These are phyloP conservation scores for Pseudorhombus dupliciocellatus DNA, from an alignment of 2,113 vertebrate species.

Conservation along the genomic window DNA sequence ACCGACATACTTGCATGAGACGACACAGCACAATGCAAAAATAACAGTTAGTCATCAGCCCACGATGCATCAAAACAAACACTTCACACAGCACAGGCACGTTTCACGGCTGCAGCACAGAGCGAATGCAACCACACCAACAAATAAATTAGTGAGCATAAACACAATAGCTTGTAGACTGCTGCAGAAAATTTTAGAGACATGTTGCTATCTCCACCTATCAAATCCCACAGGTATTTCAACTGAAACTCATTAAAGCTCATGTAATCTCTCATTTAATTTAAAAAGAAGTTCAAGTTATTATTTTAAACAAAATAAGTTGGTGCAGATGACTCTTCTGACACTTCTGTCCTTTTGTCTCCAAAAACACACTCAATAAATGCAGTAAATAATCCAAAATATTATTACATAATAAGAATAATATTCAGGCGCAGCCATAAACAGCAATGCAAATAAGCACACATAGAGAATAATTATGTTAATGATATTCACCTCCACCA, in stretches of 20 bases:
- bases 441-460: neutral
- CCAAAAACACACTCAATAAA: no score
- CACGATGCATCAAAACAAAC: conserved; percentile 32
- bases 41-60: conserved; percentile 44
- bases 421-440: neutral
- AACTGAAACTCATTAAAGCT: neutral
- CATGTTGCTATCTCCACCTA: no score
- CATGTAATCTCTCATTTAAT: neutral
- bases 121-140: neutral
- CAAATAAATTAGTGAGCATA: no score
- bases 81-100: neutral
- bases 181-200: no score
- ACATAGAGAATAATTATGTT: neutral
- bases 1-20: conserved; percentile 2
- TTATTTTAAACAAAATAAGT: no score
- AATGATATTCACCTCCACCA: neutral
- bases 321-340: no score
- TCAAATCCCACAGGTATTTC: neutral
- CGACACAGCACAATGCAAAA: conserved; percentile 12
- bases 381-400: neutral
- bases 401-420: neutral
- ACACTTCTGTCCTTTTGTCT: no score
- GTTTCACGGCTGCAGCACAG: neutral
- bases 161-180: no score
- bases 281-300: no score